Evolutionary conservation across 2,797 vertebrate species (phyloP).

Genomic region (Trematomus bernacchii): DNA sequence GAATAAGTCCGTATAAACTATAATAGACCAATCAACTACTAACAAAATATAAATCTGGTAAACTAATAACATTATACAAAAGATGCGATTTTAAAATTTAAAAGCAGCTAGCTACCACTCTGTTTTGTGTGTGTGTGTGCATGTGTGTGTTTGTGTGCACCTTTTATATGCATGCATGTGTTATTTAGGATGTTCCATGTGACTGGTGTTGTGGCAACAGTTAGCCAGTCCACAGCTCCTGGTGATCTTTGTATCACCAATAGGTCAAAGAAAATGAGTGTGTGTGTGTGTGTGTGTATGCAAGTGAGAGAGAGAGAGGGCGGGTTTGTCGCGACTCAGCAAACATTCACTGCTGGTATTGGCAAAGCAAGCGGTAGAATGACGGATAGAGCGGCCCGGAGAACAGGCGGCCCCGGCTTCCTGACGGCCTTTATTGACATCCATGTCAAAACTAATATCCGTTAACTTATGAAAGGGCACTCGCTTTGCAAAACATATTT

Average conservation of each 20-base stretch:
- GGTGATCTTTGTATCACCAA: constrained; percentile 53
- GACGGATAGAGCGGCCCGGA: constrained; percentile 13
- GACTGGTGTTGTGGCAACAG: constrained; percentile 72
- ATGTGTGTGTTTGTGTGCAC: too few species aligned
- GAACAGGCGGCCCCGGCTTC: constrained; percentile 12
- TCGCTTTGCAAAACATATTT: not conserved
- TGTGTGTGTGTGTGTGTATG: constrained; percentile 8
- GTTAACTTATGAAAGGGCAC: not conserved
- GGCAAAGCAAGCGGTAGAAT: constrained; percentile 22
- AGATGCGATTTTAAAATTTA: too few species aligned
- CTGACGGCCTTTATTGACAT: constrained; percentile 19
- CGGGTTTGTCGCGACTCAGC: constrained; percentile 7
- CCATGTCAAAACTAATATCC: constrained; percentile 20
- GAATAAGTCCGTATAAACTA: too few species aligned
- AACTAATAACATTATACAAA: too few species aligned
- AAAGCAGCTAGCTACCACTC: too few species aligned
- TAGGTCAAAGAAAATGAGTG: constrained; percentile 54
- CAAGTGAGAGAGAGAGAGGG: not conserved
- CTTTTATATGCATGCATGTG: not conserved
- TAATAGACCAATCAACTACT: too few species aligned
- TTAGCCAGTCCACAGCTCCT: constrained; percentile 34
- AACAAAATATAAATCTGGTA: too few species aligned
- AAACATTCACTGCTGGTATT: constrained; percentile 31
- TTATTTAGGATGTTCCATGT: constrained; percentile 49
- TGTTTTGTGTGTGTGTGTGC: not conserved